Percentiles rank a stretch among this genome's conserved stretches.
phyloP scores from a whole-genome alignment of 1,140 invertebrate species.

The Drosophila pachea region DNA sequence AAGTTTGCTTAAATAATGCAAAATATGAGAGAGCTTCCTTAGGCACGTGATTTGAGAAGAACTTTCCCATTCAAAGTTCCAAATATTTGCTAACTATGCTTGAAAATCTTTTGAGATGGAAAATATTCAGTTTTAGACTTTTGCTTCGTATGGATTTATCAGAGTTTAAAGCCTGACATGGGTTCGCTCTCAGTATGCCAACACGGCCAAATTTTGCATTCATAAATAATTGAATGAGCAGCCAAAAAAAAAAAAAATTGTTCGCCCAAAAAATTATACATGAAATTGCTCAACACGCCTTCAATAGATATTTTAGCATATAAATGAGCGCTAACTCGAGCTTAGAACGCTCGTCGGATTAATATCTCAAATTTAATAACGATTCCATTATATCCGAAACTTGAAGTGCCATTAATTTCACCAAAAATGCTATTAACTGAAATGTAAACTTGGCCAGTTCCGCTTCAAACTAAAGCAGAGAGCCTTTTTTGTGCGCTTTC shows the following conservation, averaged over 20 bases:
- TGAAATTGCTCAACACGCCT: constrained; percentile 7
- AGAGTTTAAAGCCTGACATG: not conserved
- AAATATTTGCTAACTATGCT: no score
- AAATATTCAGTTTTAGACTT: no score
- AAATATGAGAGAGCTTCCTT: no score
- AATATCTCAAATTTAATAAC: constrained; percentile 3
- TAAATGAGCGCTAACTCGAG: constrained; percentile 9
- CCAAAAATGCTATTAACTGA: constrained; percentile 18
- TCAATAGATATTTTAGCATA: constrained; percentile 10
- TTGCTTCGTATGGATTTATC: constrained; percentile 12
- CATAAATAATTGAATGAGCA: constrained; percentile 12
- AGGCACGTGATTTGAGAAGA: no score
- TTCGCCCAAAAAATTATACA: constrained; percentile 1
- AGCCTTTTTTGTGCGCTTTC: not conserved
- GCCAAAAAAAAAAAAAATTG: constrained; percentile 8
- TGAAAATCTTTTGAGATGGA: no score
- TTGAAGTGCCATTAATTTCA: constrained; percentile 8
- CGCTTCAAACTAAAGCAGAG: not conserved
- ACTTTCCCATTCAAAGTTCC: no score
- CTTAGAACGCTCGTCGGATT: constrained; percentile 4
- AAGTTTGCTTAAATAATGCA: not conserved
- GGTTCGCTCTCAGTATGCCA: not conserved
- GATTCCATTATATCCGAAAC: not conserved
- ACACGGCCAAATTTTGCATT: not conserved
- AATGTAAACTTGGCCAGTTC: not conserved